Conservation (phyloP, 2,888 invertebrate species). For the Pollenia griseotomentosa region DNA sequence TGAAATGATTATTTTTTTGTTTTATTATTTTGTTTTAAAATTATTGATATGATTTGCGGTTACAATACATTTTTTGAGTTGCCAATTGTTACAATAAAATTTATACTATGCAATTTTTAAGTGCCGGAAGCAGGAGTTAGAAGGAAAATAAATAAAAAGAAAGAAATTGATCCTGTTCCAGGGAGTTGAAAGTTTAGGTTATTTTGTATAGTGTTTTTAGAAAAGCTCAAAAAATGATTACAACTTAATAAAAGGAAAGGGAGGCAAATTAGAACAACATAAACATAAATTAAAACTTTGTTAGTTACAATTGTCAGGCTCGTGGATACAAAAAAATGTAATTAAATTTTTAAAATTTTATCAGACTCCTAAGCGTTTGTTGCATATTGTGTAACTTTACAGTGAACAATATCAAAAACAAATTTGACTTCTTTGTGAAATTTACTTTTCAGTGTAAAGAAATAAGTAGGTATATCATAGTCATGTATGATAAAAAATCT, state of each 20-base stretch:
- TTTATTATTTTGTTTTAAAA: conserved; percentile 41
- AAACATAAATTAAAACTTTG: conserved; percentile 32
- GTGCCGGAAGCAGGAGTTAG: conserved; percentile 45
- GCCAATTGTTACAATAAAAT: conserved; percentile 19
- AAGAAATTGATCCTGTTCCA: not conserved
- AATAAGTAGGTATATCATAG: not conserved
- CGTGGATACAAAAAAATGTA: not conserved
- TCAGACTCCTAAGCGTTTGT: not conserved
- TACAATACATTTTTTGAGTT: conserved; percentile 32
- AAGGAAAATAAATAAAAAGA: conserved; percentile 7
- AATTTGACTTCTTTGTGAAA: too few relatives aligned
- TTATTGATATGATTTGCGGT: conserved; percentile 12
- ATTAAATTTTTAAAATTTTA: not conserved
- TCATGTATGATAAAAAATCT: too few relatives aligned
- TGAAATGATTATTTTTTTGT: conserved; percentile 13
- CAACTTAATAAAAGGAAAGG: conserved; percentile 23
- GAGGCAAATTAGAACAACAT: conserved; percentile 31
- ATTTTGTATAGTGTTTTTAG: not conserved
- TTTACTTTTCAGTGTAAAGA: not conserved
- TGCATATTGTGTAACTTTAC: not conserved
- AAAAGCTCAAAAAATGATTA: conserved; percentile 14
- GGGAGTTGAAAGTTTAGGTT: not conserved
- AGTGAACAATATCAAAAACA: not conserved
- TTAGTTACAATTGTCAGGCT: conserved; percentile 53
- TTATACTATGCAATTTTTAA: conserved; percentile 3